Base-by-base conservation (phyloP, 2,888 invertebrate species). In the Ormyrus nitidulus region DNA sequence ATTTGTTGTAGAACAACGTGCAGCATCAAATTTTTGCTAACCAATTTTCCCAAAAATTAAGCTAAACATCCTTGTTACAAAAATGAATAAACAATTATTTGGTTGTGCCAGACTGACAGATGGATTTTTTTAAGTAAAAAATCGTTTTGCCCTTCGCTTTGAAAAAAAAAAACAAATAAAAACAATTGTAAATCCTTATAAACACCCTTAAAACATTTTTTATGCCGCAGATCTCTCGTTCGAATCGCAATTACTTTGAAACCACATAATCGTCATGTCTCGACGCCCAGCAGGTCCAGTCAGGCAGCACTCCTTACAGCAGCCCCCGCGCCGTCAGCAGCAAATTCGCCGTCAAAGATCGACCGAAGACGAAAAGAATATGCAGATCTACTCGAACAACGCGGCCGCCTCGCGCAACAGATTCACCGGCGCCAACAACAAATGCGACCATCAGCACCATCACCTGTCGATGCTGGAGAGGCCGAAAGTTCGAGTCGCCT, bases 281-380 rank as follows among this genome's bases (percentile, higher is more conserved):
- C 74, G 80, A 6, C 74, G 77, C 5, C 61, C 77, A 11, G 61
- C 62, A 5, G 81, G 79, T 19, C 81, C 88, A 4, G 84, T 89
- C 19, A 86, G 90, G 54, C 90, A 90, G 76, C 83, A 87, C n/a
- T 90, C 90, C 0, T 83, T 90, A 34, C 89, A 89, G 77, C 89
- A 89, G 73, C 85, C 87, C 3, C 84, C 84, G 0, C 80, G 83
- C 0, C 83, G 85, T 13, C 85, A 87, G 6, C 85, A 84, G 53
- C 87, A 85, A 49, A 83, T 89, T 6, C 86, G 89, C 11, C 85
- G 89, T 4, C 90, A 90, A 59, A 86, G 87, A 83, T 90, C 90
- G 0, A 88, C 88, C 7, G 90, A 90, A 13, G 87, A 89, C 65
- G 87, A 87, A 1, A 86, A 86, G 54, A 83, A 85, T 5, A 58